Conservation (phyloP, 2,113 vertebrate species). For the Sclerurus mexicanus region DNA sequence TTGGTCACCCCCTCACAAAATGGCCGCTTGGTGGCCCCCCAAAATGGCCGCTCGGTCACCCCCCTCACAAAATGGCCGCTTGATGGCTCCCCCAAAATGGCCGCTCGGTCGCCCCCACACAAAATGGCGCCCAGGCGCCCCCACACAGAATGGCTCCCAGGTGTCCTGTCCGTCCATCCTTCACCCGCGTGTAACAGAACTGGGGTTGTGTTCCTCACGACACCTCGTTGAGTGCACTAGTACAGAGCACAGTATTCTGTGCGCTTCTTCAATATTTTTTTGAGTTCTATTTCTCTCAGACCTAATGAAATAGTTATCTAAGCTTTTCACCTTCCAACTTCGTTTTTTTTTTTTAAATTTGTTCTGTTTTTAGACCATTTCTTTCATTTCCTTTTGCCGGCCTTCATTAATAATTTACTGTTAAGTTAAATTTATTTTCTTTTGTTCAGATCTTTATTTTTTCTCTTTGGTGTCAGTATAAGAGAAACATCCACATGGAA, state of each 20-base stretch:
- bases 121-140: no score
- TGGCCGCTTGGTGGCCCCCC: no score
- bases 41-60: no score
- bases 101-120: no score
- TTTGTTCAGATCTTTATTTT: neutral
- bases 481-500: neutral
- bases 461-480: neutral
- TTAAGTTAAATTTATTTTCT: neutral
- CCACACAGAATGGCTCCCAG: no score
- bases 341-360: no score
- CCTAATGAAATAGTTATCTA: neutral
- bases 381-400: neutral
- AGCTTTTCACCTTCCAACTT: neutral
- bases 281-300: neutral
- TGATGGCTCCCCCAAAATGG: no score
- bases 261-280: neutral
- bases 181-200: no score
- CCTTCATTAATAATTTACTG: neutral
- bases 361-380: neutral
- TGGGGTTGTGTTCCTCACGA: no score
- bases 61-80: no score
- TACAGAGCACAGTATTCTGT: neutral
- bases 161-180: no score
- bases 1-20: no score
- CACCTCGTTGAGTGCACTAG: neutral